Base-by-base conservation (phyloP, 2,797 vertebrate species). In the Coregonus ussuriensis region DNA sequence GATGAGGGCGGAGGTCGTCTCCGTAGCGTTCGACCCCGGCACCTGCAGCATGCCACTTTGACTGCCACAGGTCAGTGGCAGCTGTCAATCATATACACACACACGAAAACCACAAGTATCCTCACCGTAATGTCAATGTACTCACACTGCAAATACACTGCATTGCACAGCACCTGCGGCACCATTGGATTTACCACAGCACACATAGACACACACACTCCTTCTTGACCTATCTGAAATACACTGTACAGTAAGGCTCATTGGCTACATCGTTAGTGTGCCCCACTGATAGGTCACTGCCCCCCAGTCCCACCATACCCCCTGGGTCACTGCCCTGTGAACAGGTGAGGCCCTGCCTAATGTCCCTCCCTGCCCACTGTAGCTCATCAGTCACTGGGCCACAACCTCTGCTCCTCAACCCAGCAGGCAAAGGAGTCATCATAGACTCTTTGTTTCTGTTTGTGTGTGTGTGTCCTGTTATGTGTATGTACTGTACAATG, bases 1-100 rank as follows among this genome's bases (percentile, higher is more conserved):
- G 94, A 95, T 95, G 90, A 94, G 91, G 93, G 92, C 92, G 86
- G 87, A 93, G 94, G 93, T 95, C 90, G 82, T 90, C 91, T 94
- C 93, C 89, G 89, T 89, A 91, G 92, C 90, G 93, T 92, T 93
- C 89, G 92, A 95, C 94, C 94, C 83, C 76, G 75, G 86, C 92
- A 92, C 93, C 93, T 15, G 76, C 89, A 89, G 89, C 88, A 85
- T 92, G 91, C 92, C 91, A 93, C 91, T 94, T 92, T 93, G 91
- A 93, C 93, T 93, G 91, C 92, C 92, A 91, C 90, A 88, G 91
- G 91, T 93, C 93, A 93, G 89, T 92, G 92, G 89, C 90, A 91
- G 92, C 94, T 95, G 95, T 94, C 95, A 95, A 91, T 96, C 94
- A 95, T 84, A 71, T 76, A 21, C 33, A 74, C 69, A 73, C 78